Percentiles rank a stretch among this genome's conserved stretches.
Evolutionary conservation across 2,797 vertebrate species (phyloP).

Genomic region (Leptatherina wallacei): DNA sequence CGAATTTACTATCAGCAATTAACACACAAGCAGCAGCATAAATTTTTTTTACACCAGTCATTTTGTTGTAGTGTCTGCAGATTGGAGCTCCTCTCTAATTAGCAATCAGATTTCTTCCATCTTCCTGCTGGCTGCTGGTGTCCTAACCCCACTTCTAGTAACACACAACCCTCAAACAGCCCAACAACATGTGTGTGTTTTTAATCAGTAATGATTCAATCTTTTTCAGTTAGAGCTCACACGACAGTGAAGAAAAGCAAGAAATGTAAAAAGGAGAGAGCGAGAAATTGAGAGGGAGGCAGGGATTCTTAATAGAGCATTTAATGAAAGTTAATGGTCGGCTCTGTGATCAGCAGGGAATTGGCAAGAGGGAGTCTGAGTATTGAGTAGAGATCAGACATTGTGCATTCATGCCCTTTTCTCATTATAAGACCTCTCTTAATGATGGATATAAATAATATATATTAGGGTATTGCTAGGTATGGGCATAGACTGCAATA

Average conservation of each 20-base stretch:
- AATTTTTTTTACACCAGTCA: constrained; percentile 44
- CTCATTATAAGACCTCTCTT: constrained; percentile 41
- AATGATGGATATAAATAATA: constrained; percentile 52
- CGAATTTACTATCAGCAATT: constrained; percentile 55
- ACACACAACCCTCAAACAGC: constrained; percentile 3
- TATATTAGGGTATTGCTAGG: constrained; percentile 25
- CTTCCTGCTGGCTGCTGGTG: constrained; percentile 47
- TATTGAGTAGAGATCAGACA: constrained; percentile 43
- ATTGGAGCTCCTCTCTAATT: constrained; percentile 61
- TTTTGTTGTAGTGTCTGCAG: constrained; percentile 49
- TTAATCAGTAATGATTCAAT: constrained; percentile 66
- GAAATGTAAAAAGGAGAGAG: constrained; percentile 21
- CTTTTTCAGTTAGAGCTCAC: constrained; percentile 62
- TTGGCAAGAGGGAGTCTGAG: constrained; percentile 32
- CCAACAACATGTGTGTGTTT: constrained; percentile 12
- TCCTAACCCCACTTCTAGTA: constrained; percentile 14
- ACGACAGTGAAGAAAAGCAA: constrained; percentile 35
- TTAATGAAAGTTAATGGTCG: constrained; percentile 71
- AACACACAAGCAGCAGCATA: constrained; percentile 39
- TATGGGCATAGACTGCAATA: constrained; percentile 32
- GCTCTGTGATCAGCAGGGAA: constrained; percentile 39
- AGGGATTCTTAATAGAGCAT: constrained; percentile 61
- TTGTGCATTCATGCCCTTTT: constrained; percentile 20
- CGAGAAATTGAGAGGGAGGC: constrained; percentile 21
- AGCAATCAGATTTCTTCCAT: constrained; percentile 57